Base-by-base conservation (phyloP, 2,113 vertebrate genomes). In the Seriola aureovittata region DNA sequence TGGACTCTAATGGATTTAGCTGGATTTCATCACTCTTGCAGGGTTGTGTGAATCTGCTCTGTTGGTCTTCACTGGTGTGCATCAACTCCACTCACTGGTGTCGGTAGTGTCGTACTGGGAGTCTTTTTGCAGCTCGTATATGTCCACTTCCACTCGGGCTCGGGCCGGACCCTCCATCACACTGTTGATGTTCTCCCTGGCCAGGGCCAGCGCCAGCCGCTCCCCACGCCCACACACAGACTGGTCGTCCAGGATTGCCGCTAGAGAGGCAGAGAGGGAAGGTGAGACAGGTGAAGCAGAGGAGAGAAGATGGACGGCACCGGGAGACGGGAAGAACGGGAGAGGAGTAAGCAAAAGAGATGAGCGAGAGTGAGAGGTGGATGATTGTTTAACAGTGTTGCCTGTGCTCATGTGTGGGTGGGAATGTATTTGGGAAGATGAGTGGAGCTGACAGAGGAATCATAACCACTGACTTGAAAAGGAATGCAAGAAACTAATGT, bases 41-140 rank as follows among this genome's bases (percentile, higher is more conserved):
- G 10, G 52, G 44, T 54, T 40, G 59, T 70, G 57, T 48, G 42
- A 70, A 64, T 75, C 48, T 64, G 25, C 42, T 63, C 34, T 23
- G 75, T 46, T 42, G 67, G 16, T 82, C 50, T 38, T 69, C 19
- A 67, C 50, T 29, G 14, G 40, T 65, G 34, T 93, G 90, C 3
- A 89, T 93, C 0, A 8, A 58, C 73, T 36, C 57, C 55, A 95
- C 97, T 96, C 94, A 98, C 97, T 98, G 83, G 97, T 98, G 93
- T 98, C 97, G 25, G 97, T 98, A 72, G 97, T 97, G 94, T 98
- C 97, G 82, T 98, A 98, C 93, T 98, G 97, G 90, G 97, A 98
- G 94, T 98, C 97, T 90, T 95, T 97, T 89, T 97, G 97, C 87
- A 98, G 94, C 93, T 98, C 97, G 10, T 97, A 98, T 92, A 98